Evolutionary conservation across 2,888 invertebrate genomes (phyloP).

Genomic region (Clusia tigrina): DNA sequence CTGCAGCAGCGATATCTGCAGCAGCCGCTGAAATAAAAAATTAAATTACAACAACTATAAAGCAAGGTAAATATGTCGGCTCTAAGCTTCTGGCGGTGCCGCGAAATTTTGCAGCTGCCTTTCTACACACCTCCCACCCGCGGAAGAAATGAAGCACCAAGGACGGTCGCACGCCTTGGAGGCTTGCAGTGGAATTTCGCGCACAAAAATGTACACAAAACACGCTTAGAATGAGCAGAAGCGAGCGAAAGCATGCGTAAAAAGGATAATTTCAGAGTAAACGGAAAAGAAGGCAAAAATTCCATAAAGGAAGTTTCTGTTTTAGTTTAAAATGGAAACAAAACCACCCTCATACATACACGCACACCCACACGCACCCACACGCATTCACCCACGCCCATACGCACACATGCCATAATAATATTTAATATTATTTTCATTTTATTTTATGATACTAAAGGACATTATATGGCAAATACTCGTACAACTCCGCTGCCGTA

Average conservation of each 20-base stretch:
- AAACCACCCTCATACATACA: too few species aligned
- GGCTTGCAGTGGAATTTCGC: slow-evolving; percentile 2
- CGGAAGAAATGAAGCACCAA: neutral
- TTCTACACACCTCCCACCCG: neutral
- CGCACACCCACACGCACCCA: slow-evolving; percentile 1
- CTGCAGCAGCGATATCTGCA: neutral
- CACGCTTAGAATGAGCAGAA: slow-evolving; percentile 10
- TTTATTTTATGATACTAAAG: slow-evolving; percentile 56
- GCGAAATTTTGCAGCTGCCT: slow-evolving; percentile 13
- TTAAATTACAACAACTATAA: slow-evolving; percentile 27
- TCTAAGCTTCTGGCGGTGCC: neutral
- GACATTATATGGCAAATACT: slow-evolving; percentile 38
- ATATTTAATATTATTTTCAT: slow-evolving; percentile 52
- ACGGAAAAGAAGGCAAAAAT: neutral
- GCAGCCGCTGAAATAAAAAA: slow-evolving; percentile 13
- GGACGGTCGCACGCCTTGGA: neutral
- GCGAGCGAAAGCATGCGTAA: slow-evolving; percentile 29
- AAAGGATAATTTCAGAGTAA: slow-evolving; percentile 26
- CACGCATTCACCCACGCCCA: neutral
- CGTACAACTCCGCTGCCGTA: neutral
- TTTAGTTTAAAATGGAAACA: slow-evolving; percentile 32
- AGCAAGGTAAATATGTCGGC: slow-evolving; percentile 20
- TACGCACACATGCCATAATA: slow-evolving; percentile 39
- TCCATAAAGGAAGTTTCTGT: slow-evolving; percentile 33
- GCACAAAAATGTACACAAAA: neutral